Percentiles rank a stretch among this genome's conserved stretches.
phyloP scores from a whole-genome alignment of 92 coral and sea anemone genomes.

The Paramuricea clavata region DNA sequence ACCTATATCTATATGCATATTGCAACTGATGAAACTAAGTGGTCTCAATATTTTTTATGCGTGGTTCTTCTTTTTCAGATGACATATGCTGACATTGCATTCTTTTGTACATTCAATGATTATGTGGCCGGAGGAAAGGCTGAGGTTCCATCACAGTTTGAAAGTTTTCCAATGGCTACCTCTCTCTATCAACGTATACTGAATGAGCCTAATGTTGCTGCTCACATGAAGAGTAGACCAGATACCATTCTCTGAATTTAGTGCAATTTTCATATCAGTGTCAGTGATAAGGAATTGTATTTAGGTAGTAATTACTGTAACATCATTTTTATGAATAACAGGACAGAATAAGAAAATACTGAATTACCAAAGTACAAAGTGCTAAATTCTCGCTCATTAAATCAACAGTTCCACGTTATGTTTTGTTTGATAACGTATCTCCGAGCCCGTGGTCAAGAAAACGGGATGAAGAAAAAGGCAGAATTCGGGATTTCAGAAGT shows the following conservation, averaged over 20 bases:
- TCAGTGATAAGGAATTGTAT: not conserved
- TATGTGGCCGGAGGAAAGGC: conserved; percentile 32
- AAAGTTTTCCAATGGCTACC: not conserved
- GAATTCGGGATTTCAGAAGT: too few species aligned
- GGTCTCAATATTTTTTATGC: not conserved
- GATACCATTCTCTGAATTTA: conserved; percentile 11
- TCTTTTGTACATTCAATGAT: conserved; percentile 48
- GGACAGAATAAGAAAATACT: too few species aligned
- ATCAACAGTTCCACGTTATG: too few species aligned
- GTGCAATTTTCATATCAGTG: not conserved
- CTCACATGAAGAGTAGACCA: conserved; percentile 44
- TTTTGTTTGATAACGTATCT: too few species aligned
- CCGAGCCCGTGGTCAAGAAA: too few species aligned
- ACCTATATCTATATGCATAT: not conserved
- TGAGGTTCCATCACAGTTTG: conserved; percentile 23
- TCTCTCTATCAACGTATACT: conserved; percentile 44
- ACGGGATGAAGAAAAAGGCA: not conserved
- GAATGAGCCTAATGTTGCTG: conserved; percentile 46
- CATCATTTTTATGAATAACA: not conserved
- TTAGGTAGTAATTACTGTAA: not conserved
- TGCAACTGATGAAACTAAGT: not conserved
- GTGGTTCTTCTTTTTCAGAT: conserved; percentile 25
- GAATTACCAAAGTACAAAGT: too few species aligned
- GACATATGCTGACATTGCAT: conserved; percentile 51
- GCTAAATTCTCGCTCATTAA: too few species aligned